These are phyloP conservation scores for Pristionchus fissidentatus DNA, from an alignment of 2,888 invertebrate species.

Conservation along the genomic window DNA sequence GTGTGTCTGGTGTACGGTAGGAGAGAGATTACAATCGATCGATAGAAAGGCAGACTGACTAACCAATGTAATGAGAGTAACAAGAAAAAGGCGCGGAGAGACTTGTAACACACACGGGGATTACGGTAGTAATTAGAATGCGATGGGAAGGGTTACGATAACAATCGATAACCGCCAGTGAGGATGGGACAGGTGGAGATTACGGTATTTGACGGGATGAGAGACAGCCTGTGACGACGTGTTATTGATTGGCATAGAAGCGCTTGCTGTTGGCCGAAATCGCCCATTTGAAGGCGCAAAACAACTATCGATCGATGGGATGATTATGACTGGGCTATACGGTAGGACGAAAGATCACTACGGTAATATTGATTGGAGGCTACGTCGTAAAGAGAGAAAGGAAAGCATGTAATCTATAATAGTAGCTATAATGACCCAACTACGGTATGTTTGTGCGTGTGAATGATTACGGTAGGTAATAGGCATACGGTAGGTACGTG, in stretches of 20 bases:
- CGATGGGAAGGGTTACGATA: constrained; percentile 1
- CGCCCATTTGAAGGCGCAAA: too few species aligned
- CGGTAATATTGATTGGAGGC: too few species aligned
- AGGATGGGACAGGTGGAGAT: background rate
- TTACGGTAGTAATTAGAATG: constrained; percentile 27
- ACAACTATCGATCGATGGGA: background rate
- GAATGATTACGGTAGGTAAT: background rate
- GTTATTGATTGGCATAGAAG: constrained; percentile 33
- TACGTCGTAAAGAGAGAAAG: too few species aligned
- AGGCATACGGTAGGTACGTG: background rate
- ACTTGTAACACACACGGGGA: constrained; percentile 41
- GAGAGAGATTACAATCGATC: constrained; percentile 1
- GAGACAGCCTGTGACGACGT: constrained; percentile 36
- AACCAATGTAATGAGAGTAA: constrained; percentile 15
- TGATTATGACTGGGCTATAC: constrained; percentile 37
- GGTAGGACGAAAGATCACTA: constrained; percentile 24
- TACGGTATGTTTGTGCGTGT: background rate
- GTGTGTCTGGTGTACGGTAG: background rate
- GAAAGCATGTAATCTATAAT: background rate
- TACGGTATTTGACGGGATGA: constrained; percentile 13
- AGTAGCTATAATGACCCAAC: constrained; percentile 42
- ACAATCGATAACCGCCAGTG: constrained; percentile 40
- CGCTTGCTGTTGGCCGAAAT: constrained; percentile 24
- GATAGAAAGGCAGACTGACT: constrained; percentile 25
- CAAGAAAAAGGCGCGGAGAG: too few species aligned